phyloP scores from a whole-genome alignment of 1,140 invertebrate genomes.

The Coptotermes formosanus region DNA sequence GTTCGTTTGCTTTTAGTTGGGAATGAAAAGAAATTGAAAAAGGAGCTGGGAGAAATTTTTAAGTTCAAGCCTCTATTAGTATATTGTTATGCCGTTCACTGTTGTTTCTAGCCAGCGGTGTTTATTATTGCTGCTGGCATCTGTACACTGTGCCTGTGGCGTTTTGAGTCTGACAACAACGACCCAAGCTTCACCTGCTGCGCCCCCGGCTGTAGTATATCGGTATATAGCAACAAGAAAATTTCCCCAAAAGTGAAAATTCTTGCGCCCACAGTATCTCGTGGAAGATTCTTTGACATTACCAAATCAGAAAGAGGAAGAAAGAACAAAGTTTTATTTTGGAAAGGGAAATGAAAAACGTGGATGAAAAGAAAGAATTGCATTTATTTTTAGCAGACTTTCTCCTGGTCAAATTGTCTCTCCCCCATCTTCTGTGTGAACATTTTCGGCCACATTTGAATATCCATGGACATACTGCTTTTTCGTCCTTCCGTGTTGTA shows the following conservation, averaged over 20 bases:
- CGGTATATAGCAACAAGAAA: not conserved
- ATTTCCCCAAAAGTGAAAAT: not conserved
- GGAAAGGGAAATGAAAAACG: not conserved
- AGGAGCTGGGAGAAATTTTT: too few relatives aligned
- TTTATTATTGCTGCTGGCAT: too few relatives aligned
- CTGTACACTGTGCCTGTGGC: too few relatives aligned
- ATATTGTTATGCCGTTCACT: too few relatives aligned
- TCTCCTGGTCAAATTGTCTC: not conserved
- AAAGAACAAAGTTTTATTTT: not conserved
- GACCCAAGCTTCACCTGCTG: too few relatives aligned
- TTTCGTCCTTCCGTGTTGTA: not conserved
- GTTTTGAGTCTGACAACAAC: too few relatives aligned
- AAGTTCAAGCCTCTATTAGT: too few relatives aligned
- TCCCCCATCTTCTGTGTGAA: not conserved
- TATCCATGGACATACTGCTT: slow-evolving; percentile 29
- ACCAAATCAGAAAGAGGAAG: not conserved
- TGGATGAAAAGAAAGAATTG: not conserved
- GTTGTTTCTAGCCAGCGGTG: too few relatives aligned
- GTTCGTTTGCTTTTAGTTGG: too few relatives aligned
- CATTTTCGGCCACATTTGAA: not conserved
- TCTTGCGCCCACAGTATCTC: not conserved
- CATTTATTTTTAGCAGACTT: not conserved
- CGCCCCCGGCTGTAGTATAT: not conserved
- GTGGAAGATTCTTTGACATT: not conserved
- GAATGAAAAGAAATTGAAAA: too few relatives aligned